phyloP scores from a whole-genome alignment of 1,140 invertebrate species.

The Zaprionus lachaisei region DNA sequence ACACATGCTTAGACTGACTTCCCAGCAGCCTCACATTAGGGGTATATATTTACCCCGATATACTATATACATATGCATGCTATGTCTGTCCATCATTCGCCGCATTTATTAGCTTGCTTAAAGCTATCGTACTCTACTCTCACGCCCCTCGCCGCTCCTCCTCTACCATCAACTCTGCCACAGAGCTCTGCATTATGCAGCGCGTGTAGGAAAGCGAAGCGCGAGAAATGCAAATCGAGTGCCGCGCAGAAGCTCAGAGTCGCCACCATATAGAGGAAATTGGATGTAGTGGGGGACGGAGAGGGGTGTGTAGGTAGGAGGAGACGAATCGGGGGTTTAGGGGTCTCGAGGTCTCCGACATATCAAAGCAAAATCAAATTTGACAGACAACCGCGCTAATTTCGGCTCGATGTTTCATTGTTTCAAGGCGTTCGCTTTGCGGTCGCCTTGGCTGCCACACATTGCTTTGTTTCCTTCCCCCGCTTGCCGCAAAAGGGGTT shows the following conservation, averaged over 20 bases:
- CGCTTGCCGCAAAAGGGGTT: slow-evolving; percentile 32
- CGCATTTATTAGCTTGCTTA: slow-evolving; percentile 61
- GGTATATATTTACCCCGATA: neutral
- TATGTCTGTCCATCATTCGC: slow-evolving; percentile 1
- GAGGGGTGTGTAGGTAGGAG: neutral
- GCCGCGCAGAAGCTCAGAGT: slow-evolving; percentile 14
- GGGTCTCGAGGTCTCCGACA: slow-evolving; percentile 45
- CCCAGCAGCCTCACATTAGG: neutral
- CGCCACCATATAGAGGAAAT: neutral
- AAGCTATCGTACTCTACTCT: slow-evolving; percentile 8
- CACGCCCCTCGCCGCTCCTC: neutral
- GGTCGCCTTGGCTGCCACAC: slow-evolving; percentile 13
- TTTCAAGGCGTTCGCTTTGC: slow-evolving; percentile 73
- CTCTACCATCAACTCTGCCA: neutral
- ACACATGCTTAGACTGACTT: neutral
- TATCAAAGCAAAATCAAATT: slow-evolving; percentile 82
- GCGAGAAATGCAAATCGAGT: slow-evolving; percentile 66
- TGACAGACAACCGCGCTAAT: slow-evolving; percentile 83
- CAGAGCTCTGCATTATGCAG: slow-evolving; percentile 24
- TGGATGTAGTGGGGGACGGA: neutral
- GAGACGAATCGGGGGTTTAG: neutral
- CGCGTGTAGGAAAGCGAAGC: slow-evolving; percentile 1
- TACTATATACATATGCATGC: neutral
- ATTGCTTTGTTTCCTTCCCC: slow-evolving; percentile 3
- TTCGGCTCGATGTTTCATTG: slow-evolving; percentile 80